Base-by-base conservation (phyloP, 1,140 invertebrate genomes). In the Steinernema khuongi region DNA sequence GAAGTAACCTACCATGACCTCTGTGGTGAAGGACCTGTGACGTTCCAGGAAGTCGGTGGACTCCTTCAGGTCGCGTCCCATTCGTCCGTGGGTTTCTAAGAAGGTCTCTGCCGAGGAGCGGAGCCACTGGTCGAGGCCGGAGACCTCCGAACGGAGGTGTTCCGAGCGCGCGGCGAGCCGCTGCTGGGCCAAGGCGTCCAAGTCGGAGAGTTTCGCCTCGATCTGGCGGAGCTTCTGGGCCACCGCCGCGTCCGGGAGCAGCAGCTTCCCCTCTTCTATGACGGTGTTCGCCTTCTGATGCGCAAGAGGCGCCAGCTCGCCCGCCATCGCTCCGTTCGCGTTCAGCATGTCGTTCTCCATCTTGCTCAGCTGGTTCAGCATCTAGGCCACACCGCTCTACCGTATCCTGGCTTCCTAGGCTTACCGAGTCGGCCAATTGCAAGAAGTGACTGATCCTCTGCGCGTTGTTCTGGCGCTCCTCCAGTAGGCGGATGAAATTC, bases 311-410 rank as follows among this genome's bases (percentile, higher is more conserved):
- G 74, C 81, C 22, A 84, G 60, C 71, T 84, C 83, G 31, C 81
- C 84, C 4, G 83, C 83, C 70, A 84, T 80, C 28, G 83, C 74
- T 7, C 74, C 79, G 69, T 75, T 81, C 30, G 82, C 82, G 67
- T 77, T 77, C 43, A 73, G 26, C 70, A 79, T 69, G 72, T 79
- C 75, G 32, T 70, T 67, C 4, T 33, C 60, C 83, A 84, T 84
- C 75, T 81, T 75, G 29, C 73, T 70, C 19, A 84, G 76, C 76
- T 84, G 83, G 43, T 77, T 71, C 19, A 84, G 67, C 67, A 85
- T 78, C 77, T 78, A 77, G 22, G 11, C 19, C n/a, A n/a, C n/a
- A n/a, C n/a, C n/a, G n/a, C n/a, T n/a, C n/a, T n/a, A n/a, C n/a
- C n/a, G n/a, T n/a, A n/a, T n/a, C n/a, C n/a, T n/a, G 29, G 30